Conservation (phyloP, 2,888 invertebrate genomes). For the Sialis fuliginosa region DNA sequence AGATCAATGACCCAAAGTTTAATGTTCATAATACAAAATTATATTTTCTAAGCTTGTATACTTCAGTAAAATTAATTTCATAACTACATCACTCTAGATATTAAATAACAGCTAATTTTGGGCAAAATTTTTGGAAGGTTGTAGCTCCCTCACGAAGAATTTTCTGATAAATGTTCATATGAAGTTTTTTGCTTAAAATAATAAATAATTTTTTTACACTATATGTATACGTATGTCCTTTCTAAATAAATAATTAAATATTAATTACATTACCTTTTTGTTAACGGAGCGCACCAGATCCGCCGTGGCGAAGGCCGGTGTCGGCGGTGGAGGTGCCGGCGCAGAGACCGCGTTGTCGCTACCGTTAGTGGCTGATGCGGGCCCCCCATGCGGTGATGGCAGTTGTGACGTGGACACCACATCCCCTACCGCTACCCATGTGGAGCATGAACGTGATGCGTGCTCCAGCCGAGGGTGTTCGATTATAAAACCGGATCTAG, state of each 20-base stretch:
- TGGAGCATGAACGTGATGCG: conserved; percentile 58
- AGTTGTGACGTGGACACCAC: conserved; percentile 57
- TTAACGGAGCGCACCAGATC: conserved; percentile 60
- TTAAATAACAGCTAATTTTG: too few species aligned
- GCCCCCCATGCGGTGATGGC: conserved; percentile 63
- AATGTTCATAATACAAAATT: too few species aligned
- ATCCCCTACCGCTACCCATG: conserved; percentile 75
- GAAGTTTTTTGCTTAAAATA: too few species aligned
- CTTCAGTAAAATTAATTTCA: too few species aligned
- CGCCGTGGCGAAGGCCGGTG: conserved; percentile 40
- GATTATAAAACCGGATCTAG: conserved; percentile 28
- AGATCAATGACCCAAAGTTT: too few species aligned
- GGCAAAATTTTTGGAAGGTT: not conserved
- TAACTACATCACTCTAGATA: too few species aligned
- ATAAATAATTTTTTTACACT: too few species aligned
- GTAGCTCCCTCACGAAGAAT: not conserved
- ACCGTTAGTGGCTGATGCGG: conserved; percentile 20
- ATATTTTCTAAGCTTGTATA: too few species aligned
- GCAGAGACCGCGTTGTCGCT: conserved; percentile 22
- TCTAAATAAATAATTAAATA: too few species aligned
- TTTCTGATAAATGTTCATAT: too few species aligned
- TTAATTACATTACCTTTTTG: conserved; percentile 40
- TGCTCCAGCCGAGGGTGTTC: conserved; percentile 40
- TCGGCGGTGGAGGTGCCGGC: conserved; percentile 25
- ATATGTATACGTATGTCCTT: too few species aligned